These are phyloP conservation scores for Pollimyrus isidori DNA, from an alignment of 2,113 vertebrate species.

Conservation along the genomic window DNA sequence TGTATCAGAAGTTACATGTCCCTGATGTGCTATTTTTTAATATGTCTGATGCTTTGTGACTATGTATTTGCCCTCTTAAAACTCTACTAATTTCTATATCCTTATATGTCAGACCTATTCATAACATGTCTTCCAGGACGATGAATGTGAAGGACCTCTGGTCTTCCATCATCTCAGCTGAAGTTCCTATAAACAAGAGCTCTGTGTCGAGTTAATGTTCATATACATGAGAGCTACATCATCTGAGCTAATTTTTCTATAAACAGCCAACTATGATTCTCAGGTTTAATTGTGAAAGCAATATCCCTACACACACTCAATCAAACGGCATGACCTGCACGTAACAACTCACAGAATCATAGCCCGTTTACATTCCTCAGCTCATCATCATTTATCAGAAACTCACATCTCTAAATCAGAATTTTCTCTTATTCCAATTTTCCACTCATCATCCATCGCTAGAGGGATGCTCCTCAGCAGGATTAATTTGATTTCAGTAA, in stretches of 20 bases:
- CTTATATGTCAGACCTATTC: background rate
- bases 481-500: background rate
- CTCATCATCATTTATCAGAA: background rate
- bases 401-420: background rate
- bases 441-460: background rate
- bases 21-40: constrained; percentile 2
- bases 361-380: background rate
- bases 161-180: background rate
- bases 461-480: background rate
- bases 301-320: background rate
- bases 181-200: background rate
- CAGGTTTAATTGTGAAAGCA: background rate
- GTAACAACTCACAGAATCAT: too few relatives aligned
- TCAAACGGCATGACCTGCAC: background rate
- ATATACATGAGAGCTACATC: background rate
- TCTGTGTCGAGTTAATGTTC: background rate
- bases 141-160: background rate
- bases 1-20: background rate
- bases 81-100: background rate
- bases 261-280: background rate
- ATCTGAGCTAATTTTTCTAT: constrained; percentile 2
- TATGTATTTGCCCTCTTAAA: background rate
- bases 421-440: background rate
- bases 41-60: background rate
- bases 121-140: background rate